Evolutionary conservation across 2,113 vertebrate genomes (phyloP).

Genomic region (Cyprinodon tularosa): DNA sequence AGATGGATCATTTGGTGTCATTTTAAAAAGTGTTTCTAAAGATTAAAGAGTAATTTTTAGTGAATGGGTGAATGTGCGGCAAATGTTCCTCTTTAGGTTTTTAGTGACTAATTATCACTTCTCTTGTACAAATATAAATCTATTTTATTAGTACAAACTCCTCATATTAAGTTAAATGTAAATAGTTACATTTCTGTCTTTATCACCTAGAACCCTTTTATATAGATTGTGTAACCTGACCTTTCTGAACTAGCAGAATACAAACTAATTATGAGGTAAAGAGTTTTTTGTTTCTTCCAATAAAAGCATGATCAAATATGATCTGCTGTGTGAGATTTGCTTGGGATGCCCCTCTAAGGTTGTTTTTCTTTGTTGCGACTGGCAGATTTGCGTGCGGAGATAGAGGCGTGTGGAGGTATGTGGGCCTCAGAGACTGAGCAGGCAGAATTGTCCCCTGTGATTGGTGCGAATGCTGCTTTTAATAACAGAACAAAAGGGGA

Average conservation of each 20-base stretch:
- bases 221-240: conserved; percentile 36
- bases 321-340: conserved; percentile 38
- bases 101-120: conserved; percentile 37
- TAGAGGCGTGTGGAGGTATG: conserved; percentile 75
- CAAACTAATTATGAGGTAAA: conserved; percentile 30
- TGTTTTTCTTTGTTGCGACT: conserved; percentile 55
- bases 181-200: conserved; percentile 62
- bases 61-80: conserved; percentile 40
- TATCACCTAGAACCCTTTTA: conserved; percentile 51
- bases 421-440: conserved; percentile 50
- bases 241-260: conserved; percentile 25
- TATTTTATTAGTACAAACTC: conserved; percentile 50
- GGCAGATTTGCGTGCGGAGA: conserved; percentile 65
- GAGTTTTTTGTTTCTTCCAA: conserved; percentile 39
- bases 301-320: conserved; percentile 53
- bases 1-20: neutral
- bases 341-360: conserved; percentile 36
- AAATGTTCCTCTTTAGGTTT: conserved; percentile 41
- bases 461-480: conserved; percentile 82
- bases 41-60: conserved; percentile 19
- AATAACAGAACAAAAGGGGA: conserved; percentile 85
- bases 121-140: conserved; percentile 46
- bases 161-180: conserved; percentile 61
- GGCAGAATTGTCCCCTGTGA: conserved; percentile 69
- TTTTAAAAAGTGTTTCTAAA: conserved; percentile 13